Base-by-base conservation (phyloP, 2,113 vertebrate genomes). In the Dipodomys stephensi region DNA sequence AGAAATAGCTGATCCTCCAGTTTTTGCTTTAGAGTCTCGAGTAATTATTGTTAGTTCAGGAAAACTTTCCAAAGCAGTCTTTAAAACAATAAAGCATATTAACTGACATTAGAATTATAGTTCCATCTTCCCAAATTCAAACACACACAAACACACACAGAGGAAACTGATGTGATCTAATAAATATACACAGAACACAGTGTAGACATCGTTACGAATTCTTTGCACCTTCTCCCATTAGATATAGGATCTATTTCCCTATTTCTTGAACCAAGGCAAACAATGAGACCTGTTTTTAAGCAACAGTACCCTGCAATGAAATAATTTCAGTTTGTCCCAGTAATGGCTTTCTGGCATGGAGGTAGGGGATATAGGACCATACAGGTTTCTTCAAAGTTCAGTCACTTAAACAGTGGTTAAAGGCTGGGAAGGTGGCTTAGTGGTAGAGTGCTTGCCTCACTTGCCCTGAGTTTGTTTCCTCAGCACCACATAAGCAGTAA, bases 31-130 rank as follows among this genome's bases (percentile, higher is more conserved):
- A 97, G 98, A 95, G 98, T 98, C 98, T 81, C 98, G 99, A 28
- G 98, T 99, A 93, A 99, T 98, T 96, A 99, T 98, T 22, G 99
- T 99, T 94, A 99, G 98, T 98, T 99, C 99, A 95, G 99, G 99
- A 83, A 99, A 99, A 97, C 98, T 99, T 98, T 99, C 99, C 97
- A 99, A 97, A 93, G 99, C 99, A 0, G 98, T 99, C 99, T 99
- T 97, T 95, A 89, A 97, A 98, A 97, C 15, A 97, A 83, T 97
- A 46, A 85, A 96, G 9, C 94, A 82, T 94, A 94, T 95, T 87
- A 96, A 76, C 86, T 74, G 18, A 96, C 64, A 94, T 69, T 0
- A 94, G 93, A 87, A 19, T 44, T 89, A 64, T 81, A 96, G 53
- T 88, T 77, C 44, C 13, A 72, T 44, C 18, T 65, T 87, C 71